These are phyloP conservation scores for Sterna hirundo DNA, from an alignment of 2,113 vertebrate species.

Conservation along the genomic window DNA sequence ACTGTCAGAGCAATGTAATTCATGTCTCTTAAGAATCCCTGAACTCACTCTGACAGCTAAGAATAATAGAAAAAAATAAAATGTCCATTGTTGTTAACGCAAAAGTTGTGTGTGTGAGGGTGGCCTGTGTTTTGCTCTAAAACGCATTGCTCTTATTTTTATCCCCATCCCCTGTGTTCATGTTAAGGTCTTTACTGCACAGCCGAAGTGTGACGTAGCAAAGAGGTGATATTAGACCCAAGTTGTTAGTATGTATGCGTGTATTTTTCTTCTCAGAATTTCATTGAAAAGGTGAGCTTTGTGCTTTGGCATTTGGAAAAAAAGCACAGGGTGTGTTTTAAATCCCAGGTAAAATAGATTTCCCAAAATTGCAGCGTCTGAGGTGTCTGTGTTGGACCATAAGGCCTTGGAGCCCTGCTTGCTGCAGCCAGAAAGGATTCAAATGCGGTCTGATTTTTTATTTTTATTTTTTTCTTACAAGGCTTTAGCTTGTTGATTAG, in stretches of 20 bases:
- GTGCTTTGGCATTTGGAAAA: background rate
- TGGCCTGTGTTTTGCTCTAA: background rate
- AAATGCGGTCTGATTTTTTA: constrained; percentile 60
- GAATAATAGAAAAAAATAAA: background rate
- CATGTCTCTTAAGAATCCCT: background rate
- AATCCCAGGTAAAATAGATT: background rate
- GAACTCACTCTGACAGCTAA: background rate
- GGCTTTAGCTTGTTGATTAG: constrained; percentile 73
- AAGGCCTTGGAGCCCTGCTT: background rate
- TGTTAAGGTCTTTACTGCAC: background rate
- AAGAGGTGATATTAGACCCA: background rate
- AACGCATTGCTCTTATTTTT: background rate
- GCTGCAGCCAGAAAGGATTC: constrained; percentile 64
- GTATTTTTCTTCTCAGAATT: background rate
- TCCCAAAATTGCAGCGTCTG: background rate
- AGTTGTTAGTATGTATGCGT: background rate
- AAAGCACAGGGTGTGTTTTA: background rate
- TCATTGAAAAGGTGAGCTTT: background rate
- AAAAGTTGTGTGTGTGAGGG: background rate
- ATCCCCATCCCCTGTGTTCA: background rate
- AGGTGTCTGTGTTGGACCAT: background rate
- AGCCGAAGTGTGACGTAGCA: background rate
- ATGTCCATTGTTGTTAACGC: background rate
- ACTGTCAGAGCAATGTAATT: background rate
- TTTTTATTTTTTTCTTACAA: constrained; percentile 26